phyloP scores from a whole-genome alignment of 1,140 invertebrate species.

The Euborellia annulipes region DNA sequence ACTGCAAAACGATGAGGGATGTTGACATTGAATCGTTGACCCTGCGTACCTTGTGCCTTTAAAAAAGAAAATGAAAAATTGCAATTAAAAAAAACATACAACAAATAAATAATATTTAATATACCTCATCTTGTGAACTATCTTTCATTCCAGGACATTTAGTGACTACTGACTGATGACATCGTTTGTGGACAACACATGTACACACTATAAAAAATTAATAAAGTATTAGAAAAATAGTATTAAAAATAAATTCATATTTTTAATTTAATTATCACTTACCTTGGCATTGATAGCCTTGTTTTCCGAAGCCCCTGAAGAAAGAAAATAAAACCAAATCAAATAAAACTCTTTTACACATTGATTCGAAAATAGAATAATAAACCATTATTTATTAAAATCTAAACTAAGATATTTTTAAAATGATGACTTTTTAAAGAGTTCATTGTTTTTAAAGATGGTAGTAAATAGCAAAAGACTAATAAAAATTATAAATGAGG shows the following conservation, averaged over 20 bases:
- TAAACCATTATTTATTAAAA: too few species aligned
- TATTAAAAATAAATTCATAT: not conserved
- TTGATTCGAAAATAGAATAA: too few species aligned
- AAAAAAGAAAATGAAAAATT: constrained; percentile 18
- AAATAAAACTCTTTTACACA: too few species aligned
- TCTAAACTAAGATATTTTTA: too few species aligned
- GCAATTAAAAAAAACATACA: not conserved
- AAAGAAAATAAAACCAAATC: constrained; percentile 44
- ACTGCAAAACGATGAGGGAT: constrained; percentile 86
- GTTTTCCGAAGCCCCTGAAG: constrained; percentile 93
- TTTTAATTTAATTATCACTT: constrained; percentile 27
- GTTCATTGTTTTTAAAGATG: too few species aligned
- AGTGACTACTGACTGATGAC: constrained; percentile 83
- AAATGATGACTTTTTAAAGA: too few species aligned
- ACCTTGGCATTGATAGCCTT: constrained; percentile 99
- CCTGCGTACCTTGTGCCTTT: constrained; percentile 35
- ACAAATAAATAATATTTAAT: too few species aligned
- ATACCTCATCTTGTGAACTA: constrained; percentile 48
- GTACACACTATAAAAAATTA: constrained; percentile 72
- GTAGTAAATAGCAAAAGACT: too few species aligned
- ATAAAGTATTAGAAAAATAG: constrained; percentile 1
- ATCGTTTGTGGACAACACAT: constrained; percentile 94
- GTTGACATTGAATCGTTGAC: constrained; percentile 91
- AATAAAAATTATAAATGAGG: too few species aligned
- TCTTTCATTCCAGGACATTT: constrained; percentile 90